phyloP scores from a whole-genome alignment of 2,797 vertebrate species.

The Liasis olivaceus region DNA sequence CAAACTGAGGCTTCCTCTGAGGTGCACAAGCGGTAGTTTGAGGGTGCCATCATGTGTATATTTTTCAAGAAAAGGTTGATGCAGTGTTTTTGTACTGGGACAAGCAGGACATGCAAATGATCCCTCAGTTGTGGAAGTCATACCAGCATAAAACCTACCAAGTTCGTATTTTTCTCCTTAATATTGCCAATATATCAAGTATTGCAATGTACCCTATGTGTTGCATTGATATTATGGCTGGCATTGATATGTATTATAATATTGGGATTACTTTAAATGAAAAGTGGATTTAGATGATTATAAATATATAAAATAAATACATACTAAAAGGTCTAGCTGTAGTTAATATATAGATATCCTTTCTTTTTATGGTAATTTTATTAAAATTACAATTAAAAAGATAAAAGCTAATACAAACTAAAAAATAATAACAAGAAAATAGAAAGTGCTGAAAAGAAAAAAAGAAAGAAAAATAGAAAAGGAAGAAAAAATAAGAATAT shows the following conservation, averaged over 20 bases:
- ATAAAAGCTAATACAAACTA: background rate
- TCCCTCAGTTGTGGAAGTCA: background rate
- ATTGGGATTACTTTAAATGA: background rate
- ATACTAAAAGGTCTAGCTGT: background rate
- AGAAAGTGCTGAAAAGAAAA: background rate
- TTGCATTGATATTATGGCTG: background rate
- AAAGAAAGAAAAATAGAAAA: background rate
- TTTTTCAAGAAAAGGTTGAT: background rate
- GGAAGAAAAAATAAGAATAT: background rate
- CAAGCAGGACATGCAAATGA: conserved; percentile 2
- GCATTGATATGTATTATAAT: background rate
- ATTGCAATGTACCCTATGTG: background rate
- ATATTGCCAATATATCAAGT: background rate
- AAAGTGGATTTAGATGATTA: background rate
- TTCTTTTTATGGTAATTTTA: background rate
- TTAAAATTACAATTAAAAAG: background rate
- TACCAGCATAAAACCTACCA: background rate
- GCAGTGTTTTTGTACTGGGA: background rate
- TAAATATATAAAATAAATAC: background rate
- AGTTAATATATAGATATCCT: background rate
- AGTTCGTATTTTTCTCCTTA: background rate
- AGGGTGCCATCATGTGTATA: background rate
- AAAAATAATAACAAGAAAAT: background rate
- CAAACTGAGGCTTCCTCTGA: background rate
- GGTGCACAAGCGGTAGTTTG: background rate